Conservation (phyloP, 2,113 vertebrate genomes). For the Atlantisia rogersi region DNA sequence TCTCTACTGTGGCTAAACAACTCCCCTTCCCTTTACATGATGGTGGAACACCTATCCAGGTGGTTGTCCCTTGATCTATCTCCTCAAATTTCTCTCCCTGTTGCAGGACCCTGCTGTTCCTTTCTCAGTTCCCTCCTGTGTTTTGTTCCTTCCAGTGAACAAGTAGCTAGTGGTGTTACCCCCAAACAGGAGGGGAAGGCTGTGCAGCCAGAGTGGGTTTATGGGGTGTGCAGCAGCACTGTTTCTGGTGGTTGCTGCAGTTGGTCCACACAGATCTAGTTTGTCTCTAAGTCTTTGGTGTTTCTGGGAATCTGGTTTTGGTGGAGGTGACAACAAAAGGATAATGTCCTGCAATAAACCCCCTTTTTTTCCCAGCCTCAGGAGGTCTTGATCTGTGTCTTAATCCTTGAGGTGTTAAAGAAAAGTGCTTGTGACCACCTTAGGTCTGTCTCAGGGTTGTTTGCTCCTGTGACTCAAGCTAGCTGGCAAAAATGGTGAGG, state of each 20-base stretch:
- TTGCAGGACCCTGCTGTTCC: background rate
- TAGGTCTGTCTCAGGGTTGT: background rate
- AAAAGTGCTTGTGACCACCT: background rate
- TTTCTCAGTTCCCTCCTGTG: fast-evolving
- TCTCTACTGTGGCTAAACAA: background rate
- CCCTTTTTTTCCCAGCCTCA: too few species aligned
- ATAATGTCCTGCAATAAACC: background rate
- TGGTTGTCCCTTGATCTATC: background rate
- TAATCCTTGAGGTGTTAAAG: background rate
- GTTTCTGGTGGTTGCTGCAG: background rate
- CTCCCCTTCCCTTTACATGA: background rate
- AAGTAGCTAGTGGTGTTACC: background rate
- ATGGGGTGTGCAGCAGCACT: background rate
- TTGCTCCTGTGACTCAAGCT: background rate
- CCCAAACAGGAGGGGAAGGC: too few species aligned
- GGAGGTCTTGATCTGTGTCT: background rate
- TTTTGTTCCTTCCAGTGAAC: fast-evolving
- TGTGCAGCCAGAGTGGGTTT: fast-evolving
- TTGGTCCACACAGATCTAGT: fast-evolving
- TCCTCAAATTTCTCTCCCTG: background rate
- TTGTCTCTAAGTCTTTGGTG: background rate
- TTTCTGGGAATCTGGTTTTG: background rate
- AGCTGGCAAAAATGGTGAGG: too few species aligned
- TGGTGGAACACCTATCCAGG: fast-evolving
- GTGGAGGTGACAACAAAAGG: background rate